Evolutionary conservation across 2,113 vertebrate species (phyloP), one percentile per base, ranked within the genome.

Genomic region (Leuciscus idus): DNA sequence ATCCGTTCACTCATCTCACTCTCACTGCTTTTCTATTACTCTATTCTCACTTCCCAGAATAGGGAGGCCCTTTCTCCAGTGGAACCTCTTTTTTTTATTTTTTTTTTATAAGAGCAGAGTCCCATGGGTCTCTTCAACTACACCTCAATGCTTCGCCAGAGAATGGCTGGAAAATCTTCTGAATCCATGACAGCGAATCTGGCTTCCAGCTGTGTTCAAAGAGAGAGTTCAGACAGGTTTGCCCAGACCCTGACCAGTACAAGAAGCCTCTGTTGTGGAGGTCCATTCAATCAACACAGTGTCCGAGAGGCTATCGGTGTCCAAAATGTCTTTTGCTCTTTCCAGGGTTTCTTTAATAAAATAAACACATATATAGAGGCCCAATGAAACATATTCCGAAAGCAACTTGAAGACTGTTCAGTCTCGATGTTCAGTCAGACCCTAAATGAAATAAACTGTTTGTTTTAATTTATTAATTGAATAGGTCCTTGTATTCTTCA

Each of bases 181-280:
- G 43, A 68, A 83, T 19, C 66, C 48, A 43, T 66, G 61, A 80
- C 73, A 50, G 73, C 3, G 77, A 87, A 90, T 92, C 94, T 94
- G 92, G 91, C 80, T 68, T 92, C 89, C 93, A 95, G 92, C 93
- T 95, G 93, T 91, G 87, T 6, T 70, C 52, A 50, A 81, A 64
- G 13, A 8, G 28, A 88, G 50, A 50, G 57, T 33, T 39, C 61
- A 52, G 30, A 52, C 59, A 75, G 70, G 84, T 79, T 48, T 15
- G 84, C 30, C 72, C 43, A 82, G 66, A 62, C 36, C 83, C n/a
- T 23, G 28, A 13, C 36, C 70, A 39, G 30, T 21, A 75, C 57
- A 21, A 43, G 62, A 64, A 68, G 26, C 39, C 62, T 81, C 36
- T 77, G 11, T 76, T 33, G 19, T 52, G 43, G 8, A 43, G 30